phyloP scores from a whole-genome alignment of 2,888 invertebrate species.

The Lycaena phlaeas region DNA sequence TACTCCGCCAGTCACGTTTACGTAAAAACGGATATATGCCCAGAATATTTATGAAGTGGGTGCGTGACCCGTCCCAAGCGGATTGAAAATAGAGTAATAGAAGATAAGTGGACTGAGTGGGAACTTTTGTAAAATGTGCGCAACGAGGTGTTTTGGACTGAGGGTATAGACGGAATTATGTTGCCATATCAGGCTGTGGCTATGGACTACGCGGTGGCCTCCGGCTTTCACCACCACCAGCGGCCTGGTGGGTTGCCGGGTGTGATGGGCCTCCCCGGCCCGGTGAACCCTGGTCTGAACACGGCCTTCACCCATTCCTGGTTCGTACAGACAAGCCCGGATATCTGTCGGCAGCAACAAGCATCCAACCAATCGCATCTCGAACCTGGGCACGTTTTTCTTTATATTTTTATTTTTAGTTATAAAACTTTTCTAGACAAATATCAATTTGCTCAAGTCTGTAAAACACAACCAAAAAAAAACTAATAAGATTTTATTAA shows the following conservation, averaged over 20 bases:
- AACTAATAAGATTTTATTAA: too few relatives aligned
- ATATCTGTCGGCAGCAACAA: constrained; percentile 90
- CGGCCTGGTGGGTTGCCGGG: constrained; percentile 66
- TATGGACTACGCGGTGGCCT: constrained; percentile 84
- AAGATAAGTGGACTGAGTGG: too few relatives aligned
- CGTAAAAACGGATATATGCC: constrained; percentile 75
- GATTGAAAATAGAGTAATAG: constrained; percentile 60
- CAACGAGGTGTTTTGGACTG: constrained; percentile 9
- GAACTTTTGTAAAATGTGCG: too few relatives aligned
- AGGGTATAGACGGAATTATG: constrained; percentile 64
- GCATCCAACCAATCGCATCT: constrained; percentile 83
- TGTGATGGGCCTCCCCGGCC: constrained; percentile 72
- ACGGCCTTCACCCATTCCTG: constrained; percentile 95
- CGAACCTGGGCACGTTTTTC: constrained; percentile 91
- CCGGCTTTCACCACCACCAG: constrained; percentile 68
- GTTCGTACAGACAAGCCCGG: constrained; percentile 92
- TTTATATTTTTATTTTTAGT: constrained; percentile 60
- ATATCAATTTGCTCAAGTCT: constrained; percentile 1
- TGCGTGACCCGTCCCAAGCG: constrained; percentile 72
- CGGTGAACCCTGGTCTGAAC: constrained; percentile 66
- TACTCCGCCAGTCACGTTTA: constrained; percentile 66
- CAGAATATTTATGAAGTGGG: constrained; percentile 76
- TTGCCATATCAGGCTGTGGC: constrained; percentile 91
- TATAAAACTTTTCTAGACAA: constrained; percentile 15
- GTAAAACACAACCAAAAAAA: too few relatives aligned